Evolutionary conservation across 1,140 invertebrate genomes (phyloP).

Genomic region (Drosophila sulfurigaster): DNA sequence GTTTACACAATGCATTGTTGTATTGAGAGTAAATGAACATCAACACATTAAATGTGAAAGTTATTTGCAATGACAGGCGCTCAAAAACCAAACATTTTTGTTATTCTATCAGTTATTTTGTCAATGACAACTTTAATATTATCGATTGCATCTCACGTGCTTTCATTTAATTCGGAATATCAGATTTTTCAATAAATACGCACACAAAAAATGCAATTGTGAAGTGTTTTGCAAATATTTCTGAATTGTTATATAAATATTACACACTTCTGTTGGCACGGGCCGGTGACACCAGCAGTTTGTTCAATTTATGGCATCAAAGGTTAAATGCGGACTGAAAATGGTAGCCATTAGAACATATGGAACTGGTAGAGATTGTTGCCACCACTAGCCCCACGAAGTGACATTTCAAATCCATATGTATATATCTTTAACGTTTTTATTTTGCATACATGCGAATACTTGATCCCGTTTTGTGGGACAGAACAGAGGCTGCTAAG

Average conservation of each 20-base stretch:
- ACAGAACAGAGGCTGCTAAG: conserved; percentile 17
- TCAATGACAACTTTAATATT: not conserved
- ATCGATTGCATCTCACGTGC: not conserved
- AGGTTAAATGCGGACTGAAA: conserved; percentile 61
- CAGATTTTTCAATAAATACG: conserved; percentile 6
- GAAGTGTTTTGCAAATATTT: conserved; percentile 79
- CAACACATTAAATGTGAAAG: no score
- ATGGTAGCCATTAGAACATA: conserved; percentile 37
- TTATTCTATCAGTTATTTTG: not conserved
- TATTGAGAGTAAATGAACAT: no score
- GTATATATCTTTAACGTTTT: conserved; percentile 21
- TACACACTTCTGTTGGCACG: conserved; percentile 22
- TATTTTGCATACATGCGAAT: conserved; percentile 1
- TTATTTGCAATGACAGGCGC: no score
- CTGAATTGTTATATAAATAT: conserved; percentile 74
- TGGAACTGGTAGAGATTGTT: conserved; percentile 11
- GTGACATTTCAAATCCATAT: conserved; percentile 4
- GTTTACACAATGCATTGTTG: not conserved
- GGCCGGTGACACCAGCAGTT: conserved; percentile 45
- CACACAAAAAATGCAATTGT: conserved; percentile 56
- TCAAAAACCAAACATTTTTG: no score
- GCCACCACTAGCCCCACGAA: not conserved
- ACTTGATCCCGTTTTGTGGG: conserved; percentile 10
- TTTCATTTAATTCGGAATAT: not conserved
- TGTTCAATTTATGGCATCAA: conserved; percentile 74